Percentiles rank a stretch among this genome's conserved stretches.
Conservation (phyloP, 2,113 vertebrate species). For the Anas platyrhynchos region DNA sequence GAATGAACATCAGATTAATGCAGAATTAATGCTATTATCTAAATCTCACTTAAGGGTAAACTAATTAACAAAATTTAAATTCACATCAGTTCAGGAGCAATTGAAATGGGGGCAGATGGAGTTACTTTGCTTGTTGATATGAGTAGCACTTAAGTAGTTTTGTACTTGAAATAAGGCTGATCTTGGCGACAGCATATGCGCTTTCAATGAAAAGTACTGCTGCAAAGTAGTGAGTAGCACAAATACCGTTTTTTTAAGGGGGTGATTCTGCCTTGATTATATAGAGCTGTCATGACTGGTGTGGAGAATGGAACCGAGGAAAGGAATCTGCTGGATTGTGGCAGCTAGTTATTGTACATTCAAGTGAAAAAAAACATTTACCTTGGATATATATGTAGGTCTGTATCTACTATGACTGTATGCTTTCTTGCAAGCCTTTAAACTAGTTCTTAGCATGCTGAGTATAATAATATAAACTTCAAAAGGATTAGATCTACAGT, state of each 20-base stretch:
- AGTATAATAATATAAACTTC: background rate
- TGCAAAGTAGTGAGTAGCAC: background rate
- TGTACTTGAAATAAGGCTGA: background rate
- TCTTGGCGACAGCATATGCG: background rate
- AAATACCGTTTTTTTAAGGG: background rate
- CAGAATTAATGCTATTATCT: background rate
- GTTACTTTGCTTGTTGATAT: background rate
- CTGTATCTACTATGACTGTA: background rate
- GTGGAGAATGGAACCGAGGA: background rate
- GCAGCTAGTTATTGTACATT: background rate
- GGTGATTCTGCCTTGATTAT: background rate
- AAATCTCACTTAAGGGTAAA: background rate
- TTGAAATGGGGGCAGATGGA: background rate
- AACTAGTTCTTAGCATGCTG: background rate
- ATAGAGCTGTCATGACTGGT: background rate
- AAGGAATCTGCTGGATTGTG: background rate
- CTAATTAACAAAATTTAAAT: background rate
- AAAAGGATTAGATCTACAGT: background rate
- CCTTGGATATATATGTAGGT: background rate
- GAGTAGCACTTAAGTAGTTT: background rate
- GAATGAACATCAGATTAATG: background rate
- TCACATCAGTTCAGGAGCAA: background rate
- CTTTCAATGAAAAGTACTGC: background rate
- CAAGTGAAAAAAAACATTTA: background rate
- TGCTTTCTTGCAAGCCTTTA: background rate